Conservation (phyloP, 1,140 invertebrate genomes). For the Agrypnia vestita region DNA sequence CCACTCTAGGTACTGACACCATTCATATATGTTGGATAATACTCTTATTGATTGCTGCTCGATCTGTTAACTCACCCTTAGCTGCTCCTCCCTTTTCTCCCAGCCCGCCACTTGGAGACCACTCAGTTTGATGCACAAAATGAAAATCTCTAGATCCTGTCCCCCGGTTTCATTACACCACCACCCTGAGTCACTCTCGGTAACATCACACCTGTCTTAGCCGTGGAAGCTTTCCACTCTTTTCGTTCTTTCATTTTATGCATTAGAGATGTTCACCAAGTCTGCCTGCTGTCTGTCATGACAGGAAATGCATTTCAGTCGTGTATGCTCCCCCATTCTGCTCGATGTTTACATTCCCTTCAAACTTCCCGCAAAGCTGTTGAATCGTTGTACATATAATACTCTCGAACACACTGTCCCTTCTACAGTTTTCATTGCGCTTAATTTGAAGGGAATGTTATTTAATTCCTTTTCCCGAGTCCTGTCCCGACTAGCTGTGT, state of each 20-base stretch:
- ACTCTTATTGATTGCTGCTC: slow-evolving; percentile 69
- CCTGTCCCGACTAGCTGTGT: slow-evolving; percentile 23
- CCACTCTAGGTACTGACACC: slow-evolving; percentile 59
- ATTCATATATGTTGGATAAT: slow-evolving; percentile 55
- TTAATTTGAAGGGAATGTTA: slow-evolving; percentile 24
- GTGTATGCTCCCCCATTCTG: neutral
- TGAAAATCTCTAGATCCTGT: slow-evolving; percentile 16
- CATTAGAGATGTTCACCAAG: slow-evolving; percentile 26
- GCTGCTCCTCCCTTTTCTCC: neutral
- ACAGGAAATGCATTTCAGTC: slow-evolving; percentile 11
- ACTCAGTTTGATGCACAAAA: slow-evolving; percentile 29
- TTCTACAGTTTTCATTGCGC: neutral
- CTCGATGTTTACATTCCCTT: slow-evolving; percentile 22
- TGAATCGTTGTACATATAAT: neutral
- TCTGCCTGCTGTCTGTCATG: neutral
- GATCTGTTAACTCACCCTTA: slow-evolving; percentile 61
- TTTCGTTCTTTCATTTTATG: slow-evolving; percentile 28
- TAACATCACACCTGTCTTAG: neutral
- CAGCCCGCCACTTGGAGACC: neutral
- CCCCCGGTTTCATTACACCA: neutral
- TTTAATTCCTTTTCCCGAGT: neutral
- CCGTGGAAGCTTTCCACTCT: neutral
- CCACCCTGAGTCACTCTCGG: neutral
- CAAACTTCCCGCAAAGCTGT: slow-evolving; percentile 5
- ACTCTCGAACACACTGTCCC: neutral